phyloP scores from a whole-genome alignment of 2,113 vertebrate genomes.

The Vidua chalybeata region DNA sequence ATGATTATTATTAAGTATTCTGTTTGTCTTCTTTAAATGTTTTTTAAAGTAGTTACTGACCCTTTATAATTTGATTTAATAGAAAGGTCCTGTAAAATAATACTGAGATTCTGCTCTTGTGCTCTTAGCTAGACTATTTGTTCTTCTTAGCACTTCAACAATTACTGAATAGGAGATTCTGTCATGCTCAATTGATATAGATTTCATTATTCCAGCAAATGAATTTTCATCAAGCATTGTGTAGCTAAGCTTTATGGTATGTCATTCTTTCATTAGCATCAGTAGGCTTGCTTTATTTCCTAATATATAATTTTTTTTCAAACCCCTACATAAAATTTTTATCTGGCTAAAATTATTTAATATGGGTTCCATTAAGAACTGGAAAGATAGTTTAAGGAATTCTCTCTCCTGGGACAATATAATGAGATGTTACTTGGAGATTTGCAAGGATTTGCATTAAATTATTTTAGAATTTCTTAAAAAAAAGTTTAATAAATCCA shows the following conservation, averaged over 20 bases:
- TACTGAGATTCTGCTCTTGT: not conserved
- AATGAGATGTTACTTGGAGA: not conserved
- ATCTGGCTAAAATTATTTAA: not conserved
- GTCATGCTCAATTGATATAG: conserved; percentile 32
- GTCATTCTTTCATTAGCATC: conserved; percentile 1
- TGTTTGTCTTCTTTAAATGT: not conserved
- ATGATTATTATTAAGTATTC: not conserved
- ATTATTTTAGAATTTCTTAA: not conserved
- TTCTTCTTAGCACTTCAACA: not conserved
- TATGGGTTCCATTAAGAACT: not conserved
- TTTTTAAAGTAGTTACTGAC: not conserved
- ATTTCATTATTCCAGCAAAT: conserved; percentile 14
- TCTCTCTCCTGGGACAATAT: not conserved
- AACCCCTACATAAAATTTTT: not conserved
- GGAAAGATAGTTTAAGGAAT: not conserved
- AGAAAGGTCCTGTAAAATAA: not conserved
- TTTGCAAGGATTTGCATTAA: not conserved
- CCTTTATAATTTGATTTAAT: not conserved
- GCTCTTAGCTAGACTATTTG: not conserved
- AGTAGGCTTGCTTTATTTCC: not conserved
- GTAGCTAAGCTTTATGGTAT: conserved; percentile 18
- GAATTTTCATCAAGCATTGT: conserved; percentile 3
- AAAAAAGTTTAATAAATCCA: not conserved
- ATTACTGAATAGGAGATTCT: conserved; percentile 38
- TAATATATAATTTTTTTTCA: not conserved